Percentiles rank a stretch among this genome's conserved stretches.
phyloP scores from a whole-genome alignment of 1,140 invertebrate species.

The Conus betulinus region DNA sequence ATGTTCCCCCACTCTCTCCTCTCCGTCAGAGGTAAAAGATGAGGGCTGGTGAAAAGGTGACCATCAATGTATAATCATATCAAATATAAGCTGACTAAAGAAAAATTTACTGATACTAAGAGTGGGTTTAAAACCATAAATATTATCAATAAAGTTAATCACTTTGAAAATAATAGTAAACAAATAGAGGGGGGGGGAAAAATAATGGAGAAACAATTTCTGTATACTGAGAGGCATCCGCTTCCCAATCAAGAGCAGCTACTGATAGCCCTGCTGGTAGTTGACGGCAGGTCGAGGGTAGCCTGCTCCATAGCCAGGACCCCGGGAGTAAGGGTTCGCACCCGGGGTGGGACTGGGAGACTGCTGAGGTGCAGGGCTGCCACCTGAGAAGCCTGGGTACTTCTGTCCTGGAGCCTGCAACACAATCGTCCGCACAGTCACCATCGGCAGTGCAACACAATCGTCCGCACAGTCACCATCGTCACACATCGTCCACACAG shows the following conservation, averaged over 20 bases:
- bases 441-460: not conserved
- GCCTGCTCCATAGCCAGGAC: constrained; percentile 45
- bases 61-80: too few relatives aligned
- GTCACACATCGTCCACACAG: too few relatives aligned
- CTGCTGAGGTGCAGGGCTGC: constrained; percentile 24
- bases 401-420: not conserved
- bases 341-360: constrained; percentile 34
- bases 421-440: not conserved
- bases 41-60: too few relatives aligned
- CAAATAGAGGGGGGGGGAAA: not conserved
- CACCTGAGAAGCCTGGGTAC: not conserved
- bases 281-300: constrained; percentile 40
- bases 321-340: constrained; percentile 57
- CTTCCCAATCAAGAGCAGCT: not conserved
- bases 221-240: not conserved
- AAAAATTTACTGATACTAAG: too few relatives aligned
- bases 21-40: too few relatives aligned
- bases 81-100: too few relatives aligned
- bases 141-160: too few relatives aligned
- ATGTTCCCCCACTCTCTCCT: too few relatives aligned
- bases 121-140: too few relatives aligned
- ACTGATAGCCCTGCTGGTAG: constrained; percentile 51
- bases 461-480: too few relatives aligned
- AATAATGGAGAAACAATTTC: not conserved
- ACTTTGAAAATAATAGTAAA: too few relatives aligned